Percentiles rank a stretch among this genome's conserved stretches.
Conservation (phyloP, 1,140 invertebrate species). For the Drosophila melanogaster region DNA sequence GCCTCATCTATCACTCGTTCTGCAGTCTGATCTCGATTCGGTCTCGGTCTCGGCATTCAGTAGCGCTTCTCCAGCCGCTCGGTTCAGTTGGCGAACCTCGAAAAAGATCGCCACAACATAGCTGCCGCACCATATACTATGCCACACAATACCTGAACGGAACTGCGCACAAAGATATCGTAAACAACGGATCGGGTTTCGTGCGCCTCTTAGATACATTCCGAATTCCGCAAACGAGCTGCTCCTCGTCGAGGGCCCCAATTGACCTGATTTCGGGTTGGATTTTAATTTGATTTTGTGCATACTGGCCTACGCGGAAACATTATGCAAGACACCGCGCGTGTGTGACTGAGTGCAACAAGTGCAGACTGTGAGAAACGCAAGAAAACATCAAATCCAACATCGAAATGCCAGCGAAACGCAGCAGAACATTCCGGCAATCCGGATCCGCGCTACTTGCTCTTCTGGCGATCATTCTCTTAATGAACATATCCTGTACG, state of each 20-base stretch:
- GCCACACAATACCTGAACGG: conserved; percentile 4
- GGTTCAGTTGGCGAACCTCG: conserved; percentile 50
- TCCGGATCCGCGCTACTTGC: conserved; percentile 1
- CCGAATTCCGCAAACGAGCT: conserved; percentile 7
- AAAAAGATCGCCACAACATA: conserved; percentile 7
- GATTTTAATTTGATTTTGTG: conserved; percentile 48
- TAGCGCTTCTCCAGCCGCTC: conserved; percentile 66
- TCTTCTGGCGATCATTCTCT: conserved; percentile 35
- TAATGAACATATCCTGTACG: conserved; percentile 77
- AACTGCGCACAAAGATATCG: conserved; percentile 37
- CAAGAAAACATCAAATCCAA: not conserved
- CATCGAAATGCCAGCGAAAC: conserved; percentile 25
- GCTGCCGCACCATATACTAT: not conserved
- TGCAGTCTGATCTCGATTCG: conserved; percentile 50
- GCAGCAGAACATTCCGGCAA: conserved; percentile 22
- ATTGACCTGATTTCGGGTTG: conserved; percentile 58
- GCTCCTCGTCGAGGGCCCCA: conserved; percentile 25
- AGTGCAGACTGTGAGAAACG: conserved; percentile 16
- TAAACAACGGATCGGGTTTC: conserved; percentile 14
- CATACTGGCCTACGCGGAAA: conserved; percentile 41
- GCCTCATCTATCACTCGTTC: conserved; percentile 29
- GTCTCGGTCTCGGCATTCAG: conserved; percentile 38
- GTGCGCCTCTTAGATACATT: conserved; percentile 27
- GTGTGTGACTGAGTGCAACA: conserved; percentile 43
- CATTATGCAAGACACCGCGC: conserved; percentile 28